Evolutionary conservation across 2,888 invertebrate genomes (phyloP).

Genomic region (Bombylius major): DNA sequence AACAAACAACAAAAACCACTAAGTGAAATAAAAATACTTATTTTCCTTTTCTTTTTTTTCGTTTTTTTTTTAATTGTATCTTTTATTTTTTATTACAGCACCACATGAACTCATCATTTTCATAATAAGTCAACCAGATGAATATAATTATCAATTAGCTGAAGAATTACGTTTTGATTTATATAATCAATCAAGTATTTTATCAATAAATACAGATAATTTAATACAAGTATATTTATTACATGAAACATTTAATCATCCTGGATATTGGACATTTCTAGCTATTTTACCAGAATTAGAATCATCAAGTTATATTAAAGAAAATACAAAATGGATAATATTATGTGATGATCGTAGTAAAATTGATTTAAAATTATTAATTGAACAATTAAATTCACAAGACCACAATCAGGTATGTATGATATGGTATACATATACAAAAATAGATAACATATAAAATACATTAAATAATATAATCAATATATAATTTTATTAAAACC

Average conservation of each 20-base stretch:
- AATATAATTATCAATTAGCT: constrained; percentile 49
- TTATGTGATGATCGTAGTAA: constrained; percentile 32
- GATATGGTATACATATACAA: too few relatives aligned
- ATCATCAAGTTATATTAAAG: constrained; percentile 23
- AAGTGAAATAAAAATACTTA: neutral
- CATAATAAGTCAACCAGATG: constrained; percentile 52
- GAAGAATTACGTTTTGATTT: constrained; percentile 43
- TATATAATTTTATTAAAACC: neutral
- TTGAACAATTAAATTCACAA: constrained; percentile 23
- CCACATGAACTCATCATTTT: constrained; percentile 43
- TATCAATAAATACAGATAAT: constrained; percentile 19
- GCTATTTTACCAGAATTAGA: constrained; percentile 39
- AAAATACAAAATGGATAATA: constrained; percentile 30
- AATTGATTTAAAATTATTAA: constrained; percentile 25
- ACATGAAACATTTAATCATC: constrained; percentile 43
- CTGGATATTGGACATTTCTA: constrained; percentile 38
- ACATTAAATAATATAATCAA: neutral
- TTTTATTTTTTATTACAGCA: constrained; percentile 10
- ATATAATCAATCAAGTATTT: constrained; percentile 39
- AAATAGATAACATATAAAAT: neutral
- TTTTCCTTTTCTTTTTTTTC: neutral
- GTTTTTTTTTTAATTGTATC: neutral
- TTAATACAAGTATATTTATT: constrained; percentile 38
- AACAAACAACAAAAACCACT: neutral
- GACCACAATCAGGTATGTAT: constrained; percentile 25